A percentile compares a stretch with the other conserved stretches of the same genome.
These are phyloP conservation scores for Sarcophaga bullata DNA, from an alignment of 1,140 invertebrate species.

Conservation along the genomic window DNA sequence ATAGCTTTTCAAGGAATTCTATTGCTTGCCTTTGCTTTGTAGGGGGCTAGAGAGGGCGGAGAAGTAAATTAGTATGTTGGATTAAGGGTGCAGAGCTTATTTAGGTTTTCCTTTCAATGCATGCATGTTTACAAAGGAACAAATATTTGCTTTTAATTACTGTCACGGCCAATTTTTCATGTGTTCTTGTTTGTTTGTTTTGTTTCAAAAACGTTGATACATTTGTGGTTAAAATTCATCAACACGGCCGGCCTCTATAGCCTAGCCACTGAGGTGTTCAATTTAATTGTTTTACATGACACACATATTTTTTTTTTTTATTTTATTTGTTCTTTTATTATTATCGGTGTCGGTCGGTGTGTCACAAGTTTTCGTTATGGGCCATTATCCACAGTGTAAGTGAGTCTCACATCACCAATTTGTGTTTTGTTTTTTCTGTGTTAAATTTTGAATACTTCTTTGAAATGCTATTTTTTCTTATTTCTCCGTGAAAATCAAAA, in stretches of 20 bases:
- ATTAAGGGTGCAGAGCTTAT: no score
- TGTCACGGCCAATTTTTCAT: slow-evolving; percentile 28
- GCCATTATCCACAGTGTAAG: no score
- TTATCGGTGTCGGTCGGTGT: not conserved
- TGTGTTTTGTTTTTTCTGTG: no score
- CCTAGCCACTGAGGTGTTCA: not conserved
- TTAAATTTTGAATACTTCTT: no score
- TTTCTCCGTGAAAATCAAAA: no score
- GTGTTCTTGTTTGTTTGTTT: not conserved
- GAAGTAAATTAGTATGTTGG: not conserved
- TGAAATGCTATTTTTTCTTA: no score
- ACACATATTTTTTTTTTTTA: not conserved
- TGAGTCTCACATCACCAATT: no score
- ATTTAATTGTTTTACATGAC: slow-evolving; percentile 7
- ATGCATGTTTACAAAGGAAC: not conserved
- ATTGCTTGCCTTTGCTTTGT: not conserved
- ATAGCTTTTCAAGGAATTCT: not conserved
- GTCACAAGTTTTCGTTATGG: no score
- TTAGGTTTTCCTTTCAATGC: no score
- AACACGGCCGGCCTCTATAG: not conserved
- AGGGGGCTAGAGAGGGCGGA: not conserved
- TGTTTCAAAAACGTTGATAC: not conserved
- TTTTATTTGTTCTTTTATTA: not conserved
- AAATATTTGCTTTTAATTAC: slow-evolving; percentile 15
- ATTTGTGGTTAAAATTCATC: not conserved